These are phyloP conservation scores for Nephrocerus scutellatus DNA, from an alignment of 2,888 invertebrate genomes.

Conservation along the genomic window DNA sequence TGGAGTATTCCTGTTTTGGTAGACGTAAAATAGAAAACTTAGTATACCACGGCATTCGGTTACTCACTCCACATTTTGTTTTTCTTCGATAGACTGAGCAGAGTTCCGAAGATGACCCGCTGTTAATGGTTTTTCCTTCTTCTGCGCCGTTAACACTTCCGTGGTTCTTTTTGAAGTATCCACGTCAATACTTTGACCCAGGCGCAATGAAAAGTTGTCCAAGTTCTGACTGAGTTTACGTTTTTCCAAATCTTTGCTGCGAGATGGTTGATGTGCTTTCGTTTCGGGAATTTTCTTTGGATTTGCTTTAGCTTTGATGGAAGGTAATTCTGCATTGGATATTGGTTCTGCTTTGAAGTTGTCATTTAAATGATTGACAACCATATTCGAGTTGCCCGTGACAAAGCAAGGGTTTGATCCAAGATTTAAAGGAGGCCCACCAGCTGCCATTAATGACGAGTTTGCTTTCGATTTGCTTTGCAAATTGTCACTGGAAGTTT, in stretches of 20 bases:
- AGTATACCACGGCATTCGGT: neutral
- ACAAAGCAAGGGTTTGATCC: conserved; percentile 40
- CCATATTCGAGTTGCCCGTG: conserved; percentile 43
- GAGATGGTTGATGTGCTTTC: conserved; percentile 42
- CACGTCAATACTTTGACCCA: conserved; percentile 37
- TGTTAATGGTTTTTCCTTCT: conserved; percentile 26
- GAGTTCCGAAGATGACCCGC: conserved; percentile 33
- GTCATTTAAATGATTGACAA: conserved; percentile 44
- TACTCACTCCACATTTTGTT: conserved; percentile 36
- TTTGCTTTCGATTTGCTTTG: conserved; percentile 3
- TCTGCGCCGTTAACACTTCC: conserved; percentile 29
- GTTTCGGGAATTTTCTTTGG: conserved; percentile 15
- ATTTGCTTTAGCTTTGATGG: conserved; percentile 36
- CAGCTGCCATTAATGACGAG: conserved; percentile 3
- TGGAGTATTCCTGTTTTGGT: conserved; percentile 35
- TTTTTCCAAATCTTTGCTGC: conserved; percentile 43
- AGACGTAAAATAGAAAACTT: neutral
- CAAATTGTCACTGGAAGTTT: conserved; percentile 14
- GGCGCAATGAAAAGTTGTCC: conserved; percentile 46
- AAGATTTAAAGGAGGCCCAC: conserved; percentile 29
- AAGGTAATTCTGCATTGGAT: conserved; percentile 6
- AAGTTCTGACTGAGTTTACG: conserved; percentile 48
- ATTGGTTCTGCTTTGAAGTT: conserved; percentile 39
- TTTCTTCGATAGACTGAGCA: conserved; percentile 37
- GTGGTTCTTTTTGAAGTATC: conserved; percentile 32